Evolutionary conservation across 2,797 vertebrate species (phyloP).

Genomic region (Mormyrops boulengeri): DNA sequence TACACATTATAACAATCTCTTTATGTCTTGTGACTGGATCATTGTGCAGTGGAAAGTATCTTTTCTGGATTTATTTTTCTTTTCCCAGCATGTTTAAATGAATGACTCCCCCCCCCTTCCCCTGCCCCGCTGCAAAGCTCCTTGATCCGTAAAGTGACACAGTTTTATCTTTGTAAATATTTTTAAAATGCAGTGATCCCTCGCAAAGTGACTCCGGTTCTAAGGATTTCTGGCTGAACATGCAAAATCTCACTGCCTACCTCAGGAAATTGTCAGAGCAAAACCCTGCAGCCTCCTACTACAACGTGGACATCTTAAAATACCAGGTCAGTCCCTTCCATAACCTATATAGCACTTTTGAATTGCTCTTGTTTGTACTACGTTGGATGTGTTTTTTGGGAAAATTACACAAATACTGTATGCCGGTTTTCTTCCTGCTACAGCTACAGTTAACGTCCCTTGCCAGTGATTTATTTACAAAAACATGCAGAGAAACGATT

Average conservation of each 20-base stretch:
- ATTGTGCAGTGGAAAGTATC: neutral
- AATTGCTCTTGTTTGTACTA: neutral
- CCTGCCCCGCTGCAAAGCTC: neutral
- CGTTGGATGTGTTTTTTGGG: neutral
- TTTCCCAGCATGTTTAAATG: neutral
- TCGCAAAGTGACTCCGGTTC: slow-evolving; percentile 83
- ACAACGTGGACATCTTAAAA: slow-evolving; percentile 91
- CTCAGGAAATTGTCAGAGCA: slow-evolving; percentile 94
- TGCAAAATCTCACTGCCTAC: slow-evolving; percentile 89
- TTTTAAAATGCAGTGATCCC: slow-evolving; percentile 70
- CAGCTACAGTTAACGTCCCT: neutral
- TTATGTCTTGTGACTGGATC: neutral
- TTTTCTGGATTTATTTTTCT: neutral
- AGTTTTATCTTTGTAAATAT: slow-evolving; percentile 26
- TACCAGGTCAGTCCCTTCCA: slow-evolving; percentile 74
- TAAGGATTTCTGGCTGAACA: slow-evolving; percentile 97
- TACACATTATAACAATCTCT: neutral
- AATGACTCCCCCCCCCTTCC: neutral
- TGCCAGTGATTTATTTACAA: neutral
- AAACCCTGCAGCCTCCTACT: slow-evolving; percentile 88
- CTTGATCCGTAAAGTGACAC: neutral
- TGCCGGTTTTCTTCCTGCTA: neutral
- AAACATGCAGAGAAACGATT: neutral
- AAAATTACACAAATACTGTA: neutral
- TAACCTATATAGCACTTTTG: neutral